Base-by-base conservation (phyloP, 2,113 vertebrate genomes). In the Aptenodytes patagonicus region DNA sequence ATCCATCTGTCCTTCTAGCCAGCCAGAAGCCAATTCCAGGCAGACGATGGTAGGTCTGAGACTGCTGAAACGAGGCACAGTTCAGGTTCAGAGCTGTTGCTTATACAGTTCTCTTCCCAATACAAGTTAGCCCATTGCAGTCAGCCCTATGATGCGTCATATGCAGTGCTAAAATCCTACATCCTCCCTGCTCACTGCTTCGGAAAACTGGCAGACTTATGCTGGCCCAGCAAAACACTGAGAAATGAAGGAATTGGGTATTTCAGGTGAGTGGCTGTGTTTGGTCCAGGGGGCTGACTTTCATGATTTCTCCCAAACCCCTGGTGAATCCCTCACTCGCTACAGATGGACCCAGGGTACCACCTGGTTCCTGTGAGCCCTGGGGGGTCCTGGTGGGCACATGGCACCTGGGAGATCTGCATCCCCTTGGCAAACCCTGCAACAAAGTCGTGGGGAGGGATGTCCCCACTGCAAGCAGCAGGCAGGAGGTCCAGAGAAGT, bases 1-100 rank as follows among this genome's bases (percentile, higher is more conserved):
- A 79, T 94, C 97, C 96, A 97, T 97, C 96, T 97, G 96, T 96
- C 93, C 58, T 91, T 88, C 89, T 91, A 95, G 76, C 34, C 89
- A 97, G 87, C 94, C 97, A 97, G 93, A 91, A 95, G 91, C 47
- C 8, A 11, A 84, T 93, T 96, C 89, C 96, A 94, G 94, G 89
- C 96, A 95, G 89, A 83, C 26, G 47, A 95, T 47, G 78, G 70
- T 91, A 93, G 93, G 84, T 72, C 93, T 96, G 93, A 95, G 78
- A 71, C 78, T 95, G 94, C 69, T 93, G 75, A 97, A 97, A 96
- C 0, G 20, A 95, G 84, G 80, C 12, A 34, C 75, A 77, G 46
- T 91, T 95, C 84, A 95, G 78, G 94, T 94, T 95, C 87, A 94
- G 93, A 91, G 75, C 89, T 96, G 93, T 90, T 94, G 89, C 87